These are phyloP conservation scores for Grantiella picta DNA, from an alignment of 2,113 vertebrate species.

Conservation along the genomic window DNA sequence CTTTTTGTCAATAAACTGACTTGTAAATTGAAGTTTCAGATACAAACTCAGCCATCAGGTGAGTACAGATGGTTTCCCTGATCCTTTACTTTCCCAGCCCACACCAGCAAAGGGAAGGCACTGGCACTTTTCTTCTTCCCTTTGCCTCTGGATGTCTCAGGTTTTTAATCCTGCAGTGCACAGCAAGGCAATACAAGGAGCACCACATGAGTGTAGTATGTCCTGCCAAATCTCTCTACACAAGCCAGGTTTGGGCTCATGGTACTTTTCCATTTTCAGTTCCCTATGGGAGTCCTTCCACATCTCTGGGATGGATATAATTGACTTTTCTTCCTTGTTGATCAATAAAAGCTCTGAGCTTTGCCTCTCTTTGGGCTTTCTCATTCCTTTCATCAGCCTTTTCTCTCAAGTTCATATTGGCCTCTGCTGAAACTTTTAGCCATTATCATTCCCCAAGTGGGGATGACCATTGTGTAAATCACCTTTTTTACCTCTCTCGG, in stretches of 20 bases:
- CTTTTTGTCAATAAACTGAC: background rate
- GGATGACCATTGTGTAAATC: background rate
- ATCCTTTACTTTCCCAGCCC: background rate
- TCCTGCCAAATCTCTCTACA: background rate
- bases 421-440: background rate
- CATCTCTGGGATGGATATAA: background rate
- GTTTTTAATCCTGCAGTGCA: background rate
- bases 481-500: background rate
- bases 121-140: background rate
- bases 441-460: background rate
- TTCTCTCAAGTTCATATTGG: background rate
- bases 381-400: background rate
- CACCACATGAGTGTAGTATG: background rate
- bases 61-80: fast-evolving
- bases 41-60: background rate
- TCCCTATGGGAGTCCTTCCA: background rate
- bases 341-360: background rate
- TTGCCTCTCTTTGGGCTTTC: background rate
- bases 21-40: background rate
- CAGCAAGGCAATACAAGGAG: background rate
- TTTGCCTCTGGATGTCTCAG: background rate
- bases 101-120: background rate
- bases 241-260: background rate
- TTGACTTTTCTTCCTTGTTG: background rate
- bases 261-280: background rate